These are phyloP conservation scores for Colletes latitarsis DNA, from an alignment of 1,140 invertebrate species.

Conservation along the genomic window DNA sequence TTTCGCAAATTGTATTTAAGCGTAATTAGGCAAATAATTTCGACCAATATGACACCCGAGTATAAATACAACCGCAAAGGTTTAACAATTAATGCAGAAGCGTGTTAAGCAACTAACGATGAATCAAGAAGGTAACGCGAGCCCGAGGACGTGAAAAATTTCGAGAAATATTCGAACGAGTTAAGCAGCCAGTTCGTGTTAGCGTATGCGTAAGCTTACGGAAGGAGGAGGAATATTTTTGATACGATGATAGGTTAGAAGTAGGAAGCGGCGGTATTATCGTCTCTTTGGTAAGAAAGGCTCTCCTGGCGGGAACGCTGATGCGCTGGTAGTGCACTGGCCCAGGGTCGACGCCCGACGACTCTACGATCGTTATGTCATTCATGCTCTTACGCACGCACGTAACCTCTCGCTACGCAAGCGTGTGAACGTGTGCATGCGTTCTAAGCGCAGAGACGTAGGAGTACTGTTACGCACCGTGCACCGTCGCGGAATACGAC, in stretches of 20 bases:
- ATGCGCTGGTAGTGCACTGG: slow-evolving; percentile 46
- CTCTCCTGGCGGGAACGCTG: slow-evolving; percentile 21
- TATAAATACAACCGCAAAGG: too few relatives aligned
- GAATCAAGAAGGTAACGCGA: too few relatives aligned
- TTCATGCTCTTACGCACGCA: slow-evolving; percentile 74
- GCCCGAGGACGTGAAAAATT: too few relatives aligned
- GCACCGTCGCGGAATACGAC: slow-evolving; percentile 40
- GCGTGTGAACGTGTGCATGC: slow-evolving; percentile 57
- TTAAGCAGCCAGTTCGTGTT: too few relatives aligned
- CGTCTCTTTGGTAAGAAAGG: slow-evolving; percentile 18
- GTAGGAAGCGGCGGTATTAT: slow-evolving; percentile 5
- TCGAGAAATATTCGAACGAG: too few relatives aligned
- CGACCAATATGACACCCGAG: too few relatives aligned
- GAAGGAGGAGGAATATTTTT: background rate
- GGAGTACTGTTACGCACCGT: slow-evolving; percentile 74
- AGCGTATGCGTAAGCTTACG: too few relatives aligned
- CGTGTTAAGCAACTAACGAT: too few relatives aligned
- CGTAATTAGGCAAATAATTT: too few relatives aligned
- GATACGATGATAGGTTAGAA: slow-evolving; percentile 3
- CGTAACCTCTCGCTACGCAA: slow-evolving; percentile 61
- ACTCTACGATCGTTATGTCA: slow-evolving; percentile 75
- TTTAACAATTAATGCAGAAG: too few relatives aligned
- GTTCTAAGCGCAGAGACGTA: slow-evolving; percentile 63
- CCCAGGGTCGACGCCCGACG: slow-evolving; percentile 74
- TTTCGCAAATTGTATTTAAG: too few relatives aligned